Evolutionary conservation across 2,888 invertebrate genomes (phyloP), one percentile per base, ranked within the genome.

Genomic region (Keiferia lycopersicella): DNA sequence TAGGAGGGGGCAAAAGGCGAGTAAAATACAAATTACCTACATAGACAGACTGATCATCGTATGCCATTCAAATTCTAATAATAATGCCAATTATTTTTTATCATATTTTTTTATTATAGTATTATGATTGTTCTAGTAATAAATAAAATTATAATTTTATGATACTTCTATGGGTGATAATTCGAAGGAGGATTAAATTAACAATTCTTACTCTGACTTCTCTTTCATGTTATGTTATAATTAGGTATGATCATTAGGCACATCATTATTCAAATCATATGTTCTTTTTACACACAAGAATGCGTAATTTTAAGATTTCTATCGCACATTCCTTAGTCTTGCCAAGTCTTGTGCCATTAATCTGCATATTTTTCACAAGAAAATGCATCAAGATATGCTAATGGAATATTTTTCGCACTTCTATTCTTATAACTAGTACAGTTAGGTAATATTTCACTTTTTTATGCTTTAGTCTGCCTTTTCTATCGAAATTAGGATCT

Each of bases 391-490:
- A 22, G 22, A 51, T 51, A 51, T 20, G 20, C 51, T 51, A 51
- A 51, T 51, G 22, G 51, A 51, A 22, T 51, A 22, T 22, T 51
- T 51, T 51, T 22, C 51, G 22, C 51, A 51, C 51, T 11, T 51
- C 51, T 22, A 18, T 51, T 12, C 20, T 41, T 41, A 41, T 41
- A 1, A 41, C 8, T 1, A 6, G 3, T 3, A 41, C 41, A 41
- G 41, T 41, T 41, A 41, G 41, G 41, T 41, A 41, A n/a, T 34
- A 34, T 34, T 34, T 34, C 34, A 41, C 41, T 41, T 8, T 8
- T 41, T 41, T 41, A 14, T 41, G 41, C 8, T 41, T 10, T 10
- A 34, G 34, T 34, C 34, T 7, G 34, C 1, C n/a, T n/a, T n/a
- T n/a, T n/a, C 34, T 34, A 34, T 34, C 34, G 34, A 34, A 34